Percentiles rank a stretch among this genome's conserved stretches.
phyloP scores from a whole-genome alignment of 1,140 invertebrate species.

The Arion vulgaris region DNA sequence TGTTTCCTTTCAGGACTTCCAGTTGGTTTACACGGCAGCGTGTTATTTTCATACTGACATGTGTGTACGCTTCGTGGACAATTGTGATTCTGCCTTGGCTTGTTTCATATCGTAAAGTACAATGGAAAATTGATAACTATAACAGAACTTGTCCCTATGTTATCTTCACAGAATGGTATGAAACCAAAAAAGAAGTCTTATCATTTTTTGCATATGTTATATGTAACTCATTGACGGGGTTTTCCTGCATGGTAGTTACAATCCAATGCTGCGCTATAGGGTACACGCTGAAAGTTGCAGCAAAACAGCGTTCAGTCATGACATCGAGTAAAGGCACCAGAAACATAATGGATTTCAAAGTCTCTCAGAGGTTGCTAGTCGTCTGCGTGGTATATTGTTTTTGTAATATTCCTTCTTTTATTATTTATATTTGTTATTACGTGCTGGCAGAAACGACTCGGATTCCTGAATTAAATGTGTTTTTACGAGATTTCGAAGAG shows the following conservation, averaged over 20 bases:
- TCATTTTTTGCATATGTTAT: not conserved
- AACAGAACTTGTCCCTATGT: not conserved
- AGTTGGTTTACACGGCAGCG: not conserved
- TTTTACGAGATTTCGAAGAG: not conserved
- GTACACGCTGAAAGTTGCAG: not conserved
- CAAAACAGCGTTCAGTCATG: not conserved
- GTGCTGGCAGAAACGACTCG: not conserved
- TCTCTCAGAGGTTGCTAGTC: not conserved
- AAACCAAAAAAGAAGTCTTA: not conserved
- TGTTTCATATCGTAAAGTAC: not conserved
- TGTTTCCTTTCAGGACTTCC: conserved; percentile 2
- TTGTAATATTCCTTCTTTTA: not conserved
- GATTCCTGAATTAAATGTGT: not conserved
- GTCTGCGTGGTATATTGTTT: not conserved
- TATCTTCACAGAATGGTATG: not conserved
- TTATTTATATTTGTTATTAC: not conserved
- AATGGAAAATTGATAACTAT: not conserved
- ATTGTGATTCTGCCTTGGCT: not conserved
- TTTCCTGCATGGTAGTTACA: not conserved
- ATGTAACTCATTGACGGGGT: not conserved
- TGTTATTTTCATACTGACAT: not conserved
- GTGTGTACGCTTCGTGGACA: not conserved
- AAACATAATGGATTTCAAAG: not conserved
- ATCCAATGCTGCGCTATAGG: not conserved
- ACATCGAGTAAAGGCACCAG: not conserved